Evolutionary conservation across 2,888 invertebrate genomes (phyloP).

Genomic region (Baronia brevicornis): DNA sequence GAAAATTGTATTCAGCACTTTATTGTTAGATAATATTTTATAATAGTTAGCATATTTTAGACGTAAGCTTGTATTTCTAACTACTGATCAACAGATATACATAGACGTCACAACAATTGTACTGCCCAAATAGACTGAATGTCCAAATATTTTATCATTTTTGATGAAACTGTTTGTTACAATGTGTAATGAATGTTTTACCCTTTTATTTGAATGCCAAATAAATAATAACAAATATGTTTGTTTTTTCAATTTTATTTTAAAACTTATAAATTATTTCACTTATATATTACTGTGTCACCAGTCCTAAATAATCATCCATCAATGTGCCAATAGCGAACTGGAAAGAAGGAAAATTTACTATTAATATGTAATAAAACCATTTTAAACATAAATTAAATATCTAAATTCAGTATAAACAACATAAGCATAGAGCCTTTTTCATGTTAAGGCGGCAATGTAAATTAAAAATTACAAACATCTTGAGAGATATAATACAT

Average conservation of each 20-base stretch:
- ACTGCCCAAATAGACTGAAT: constrained; percentile 72
- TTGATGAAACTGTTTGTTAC: constrained; percentile 65
- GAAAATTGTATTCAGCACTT: constrained; percentile 14
- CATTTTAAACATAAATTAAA: background rate
- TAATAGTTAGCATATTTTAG: constrained; percentile 15
- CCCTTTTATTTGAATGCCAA: constrained; percentile 72
- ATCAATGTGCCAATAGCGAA: constrained; percentile 99
- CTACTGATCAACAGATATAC: constrained; percentile 13
- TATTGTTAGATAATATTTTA: constrained; percentile 16
- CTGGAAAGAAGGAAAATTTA: constrained; percentile 74
- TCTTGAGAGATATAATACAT: too few relatives aligned
- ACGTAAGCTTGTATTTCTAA: constrained; percentile 13
- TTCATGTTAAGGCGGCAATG: too few relatives aligned
- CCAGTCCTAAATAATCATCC: constrained; percentile 97
- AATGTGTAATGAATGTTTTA: constrained; percentile 59
- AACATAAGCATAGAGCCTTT: too few relatives aligned
- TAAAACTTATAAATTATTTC: constrained; percentile 15
- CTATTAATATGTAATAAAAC: background rate
- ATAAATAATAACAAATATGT: constrained; percentile 54
- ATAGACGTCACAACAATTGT: constrained; percentile 24
- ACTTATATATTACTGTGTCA: constrained; percentile 53
- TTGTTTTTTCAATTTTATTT: constrained; percentile 29
- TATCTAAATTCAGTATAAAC: too few relatives aligned
- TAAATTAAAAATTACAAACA: too few relatives aligned
- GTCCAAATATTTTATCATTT: constrained; percentile 67